Conservation (phyloP, 2,888 invertebrate species). For the Chrysolina oricalcia region DNA sequence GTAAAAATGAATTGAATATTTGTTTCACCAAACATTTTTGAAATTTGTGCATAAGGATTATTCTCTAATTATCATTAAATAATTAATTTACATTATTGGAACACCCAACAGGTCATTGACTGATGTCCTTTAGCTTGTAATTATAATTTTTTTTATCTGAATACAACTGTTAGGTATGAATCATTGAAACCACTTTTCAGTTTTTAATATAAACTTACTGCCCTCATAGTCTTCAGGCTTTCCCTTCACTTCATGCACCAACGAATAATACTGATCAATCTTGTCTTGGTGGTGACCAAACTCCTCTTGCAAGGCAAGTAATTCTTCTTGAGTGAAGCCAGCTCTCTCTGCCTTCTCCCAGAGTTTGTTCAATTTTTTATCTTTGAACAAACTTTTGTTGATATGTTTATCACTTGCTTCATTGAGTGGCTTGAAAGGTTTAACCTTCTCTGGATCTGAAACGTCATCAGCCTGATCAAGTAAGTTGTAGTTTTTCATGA, state of each 20-base stretch:
- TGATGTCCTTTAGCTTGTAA: no score
- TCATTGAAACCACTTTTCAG: slow-evolving; percentile 27
- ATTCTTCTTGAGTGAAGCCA: slow-evolving; percentile 90
- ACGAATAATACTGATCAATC: slow-evolving; percentile 89
- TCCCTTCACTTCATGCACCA: slow-evolving; percentile 81
- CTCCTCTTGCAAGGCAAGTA: slow-evolving; percentile 89
- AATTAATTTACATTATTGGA: no score
- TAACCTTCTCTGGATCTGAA: slow-evolving; percentile 75
- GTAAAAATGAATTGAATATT: no score
- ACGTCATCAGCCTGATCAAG: slow-evolving; percentile 86
- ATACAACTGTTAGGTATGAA: not conserved
- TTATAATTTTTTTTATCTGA: not conserved
- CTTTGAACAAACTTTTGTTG: slow-evolving; percentile 87
- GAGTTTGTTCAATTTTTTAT: slow-evolving; percentile 90
- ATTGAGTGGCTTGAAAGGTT: slow-evolving; percentile 73
- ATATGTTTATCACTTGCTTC: slow-evolving; percentile 76
- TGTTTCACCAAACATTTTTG: no score
- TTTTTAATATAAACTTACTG: slow-evolving; percentile 73
- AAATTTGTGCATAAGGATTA: no score
- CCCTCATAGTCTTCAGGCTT: slow-evolving; percentile 77
- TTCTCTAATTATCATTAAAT: no score
- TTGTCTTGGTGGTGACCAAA: slow-evolving; percentile 94
- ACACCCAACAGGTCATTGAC: no score
- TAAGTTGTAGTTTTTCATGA: slow-evolving; percentile 88
- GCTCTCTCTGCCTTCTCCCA: slow-evolving; percentile 92